Evolutionary conservation across 2,888 invertebrate species (phyloP).

Genomic region (Chrysina gloriosa): DNA sequence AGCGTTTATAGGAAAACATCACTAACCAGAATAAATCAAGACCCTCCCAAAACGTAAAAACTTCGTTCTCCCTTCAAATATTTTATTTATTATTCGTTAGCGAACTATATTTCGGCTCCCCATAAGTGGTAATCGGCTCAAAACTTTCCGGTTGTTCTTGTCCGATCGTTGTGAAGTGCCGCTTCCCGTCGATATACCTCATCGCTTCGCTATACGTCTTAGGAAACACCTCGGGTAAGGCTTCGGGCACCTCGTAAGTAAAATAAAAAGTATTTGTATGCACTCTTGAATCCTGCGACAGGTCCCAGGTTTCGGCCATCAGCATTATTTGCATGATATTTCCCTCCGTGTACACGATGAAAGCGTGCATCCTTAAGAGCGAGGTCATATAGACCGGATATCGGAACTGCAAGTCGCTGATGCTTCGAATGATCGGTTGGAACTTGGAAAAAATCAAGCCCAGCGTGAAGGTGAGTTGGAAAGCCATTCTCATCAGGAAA

Average conservation of each 20-base stretch:
- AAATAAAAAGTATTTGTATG: slow-evolving; percentile 82
- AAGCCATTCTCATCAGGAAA: slow-evolving; percentile 80
- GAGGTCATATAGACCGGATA: slow-evolving; percentile 79
- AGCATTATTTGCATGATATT: slow-evolving; percentile 75
- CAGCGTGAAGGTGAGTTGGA: slow-evolving; percentile 77
- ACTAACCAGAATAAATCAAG: too few species aligned
- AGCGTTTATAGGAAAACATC: too few species aligned
- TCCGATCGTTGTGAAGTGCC: slow-evolving; percentile 62
- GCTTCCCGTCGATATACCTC: slow-evolving; percentile 70
- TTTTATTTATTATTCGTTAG: background rate
- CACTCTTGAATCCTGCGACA: slow-evolving; percentile 67
- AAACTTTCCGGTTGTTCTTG: too few species aligned
- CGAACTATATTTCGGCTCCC: background rate
- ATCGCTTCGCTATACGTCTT: slow-evolving; percentile 77
- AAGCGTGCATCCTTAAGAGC: slow-evolving; percentile 75
- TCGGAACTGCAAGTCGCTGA: slow-evolving; percentile 79
- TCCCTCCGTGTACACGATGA: slow-evolving; percentile 69
- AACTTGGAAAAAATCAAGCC: slow-evolving; percentile 71
- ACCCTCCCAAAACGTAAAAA: too few species aligned
- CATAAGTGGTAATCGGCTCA: background rate
- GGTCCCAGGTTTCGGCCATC: slow-evolving; percentile 74
- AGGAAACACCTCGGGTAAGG: slow-evolving; percentile 70
- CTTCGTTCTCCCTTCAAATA: too few species aligned
- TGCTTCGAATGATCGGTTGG: slow-evolving; percentile 70
- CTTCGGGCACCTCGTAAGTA: slow-evolving; percentile 70